Evolutionary conservation across 2,888 invertebrate genomes (phyloP).

Genomic region (Geotrupes spiniger): DNA sequence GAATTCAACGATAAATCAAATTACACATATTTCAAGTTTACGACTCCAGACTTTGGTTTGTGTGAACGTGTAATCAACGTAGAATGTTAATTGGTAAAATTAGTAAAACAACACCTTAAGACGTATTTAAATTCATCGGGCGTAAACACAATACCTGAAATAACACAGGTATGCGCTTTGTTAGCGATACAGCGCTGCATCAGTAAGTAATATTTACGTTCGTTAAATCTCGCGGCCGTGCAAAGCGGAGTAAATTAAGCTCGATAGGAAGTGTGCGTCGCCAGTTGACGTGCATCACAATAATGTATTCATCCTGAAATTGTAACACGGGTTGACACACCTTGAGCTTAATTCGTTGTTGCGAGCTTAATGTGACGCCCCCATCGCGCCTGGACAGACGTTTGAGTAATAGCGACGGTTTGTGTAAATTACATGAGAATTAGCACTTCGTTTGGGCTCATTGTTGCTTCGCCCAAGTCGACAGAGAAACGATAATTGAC

Average conservation of each 20-base stretch:
- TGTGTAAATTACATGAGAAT: constrained; percentile 4
- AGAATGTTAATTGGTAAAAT: too few species aligned
- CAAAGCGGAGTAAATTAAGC: neutral
- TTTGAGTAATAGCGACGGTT: constrained; percentile 1
- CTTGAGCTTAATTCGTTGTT: constrained; percentile 14
- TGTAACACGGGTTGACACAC: constrained; percentile 26
- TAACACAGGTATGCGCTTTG: neutral
- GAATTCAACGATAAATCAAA: too few species aligned
- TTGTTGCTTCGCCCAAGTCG: neutral
- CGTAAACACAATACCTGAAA: constrained; percentile 2
- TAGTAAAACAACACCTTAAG: too few species aligned
- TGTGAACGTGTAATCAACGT: too few species aligned
- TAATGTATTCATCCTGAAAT: constrained; percentile 7
- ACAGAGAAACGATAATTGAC: too few species aligned
- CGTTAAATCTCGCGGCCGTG: neutral
- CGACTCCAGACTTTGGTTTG: too few species aligned
- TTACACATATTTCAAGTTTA: too few species aligned
- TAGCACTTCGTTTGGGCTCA: neutral
- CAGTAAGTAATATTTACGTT: neutral
- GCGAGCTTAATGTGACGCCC: constrained; percentile 10
- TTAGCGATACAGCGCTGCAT: constrained; percentile 1
- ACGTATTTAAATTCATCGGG: too few species aligned
- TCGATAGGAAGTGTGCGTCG: neutral
- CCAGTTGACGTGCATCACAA: neutral
- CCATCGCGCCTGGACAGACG: constrained; percentile 6